A percentile compares a stretch with the other conserved stretches of the same genome.
Evolutionary conservation across 2,888 invertebrate genomes (phyloP).

Genomic region (Dasypolia templi): DNA sequence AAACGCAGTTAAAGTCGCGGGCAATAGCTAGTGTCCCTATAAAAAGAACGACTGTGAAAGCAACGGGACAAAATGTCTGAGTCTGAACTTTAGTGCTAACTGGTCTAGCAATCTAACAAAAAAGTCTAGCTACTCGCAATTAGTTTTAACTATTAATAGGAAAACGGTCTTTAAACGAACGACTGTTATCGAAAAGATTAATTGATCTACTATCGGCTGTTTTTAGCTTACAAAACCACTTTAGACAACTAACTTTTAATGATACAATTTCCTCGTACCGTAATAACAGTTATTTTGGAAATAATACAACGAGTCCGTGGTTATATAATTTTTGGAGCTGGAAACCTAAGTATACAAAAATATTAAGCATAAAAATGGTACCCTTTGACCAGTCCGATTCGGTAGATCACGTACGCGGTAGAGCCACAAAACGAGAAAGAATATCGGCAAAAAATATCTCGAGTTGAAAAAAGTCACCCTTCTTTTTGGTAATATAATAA

Average conservation of each 20-base stretch:
- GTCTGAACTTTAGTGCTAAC: slow-evolving; percentile 21
- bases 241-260: no score
- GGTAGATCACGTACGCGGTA: slow-evolving; percentile 51
- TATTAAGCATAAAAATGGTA: slow-evolving; percentile 56
- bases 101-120: no score
- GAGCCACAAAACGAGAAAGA: slow-evolving; percentile 36
- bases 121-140: no score
- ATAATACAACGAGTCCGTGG: slow-evolving; percentile 3
- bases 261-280: slow-evolving; percentile 9
- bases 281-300: no score
- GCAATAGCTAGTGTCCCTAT: no score
- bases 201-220: slow-evolving; percentile 14
- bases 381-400: slow-evolving; percentile 41
- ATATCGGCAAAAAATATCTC: no score
- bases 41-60: neutral
- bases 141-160: slow-evolving; percentile 40
- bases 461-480: no score
- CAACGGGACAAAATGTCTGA: neutral
- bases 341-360: slow-evolving; percentile 41
- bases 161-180: slow-evolving; percentile 29
- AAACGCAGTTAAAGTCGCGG: no score
- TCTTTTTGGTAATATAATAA: no score
- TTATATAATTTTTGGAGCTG: slow-evolving; percentile 36
- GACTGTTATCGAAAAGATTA: slow-evolving; percentile 48
- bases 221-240: no score